Conservation (phyloP, 2,113 vertebrate species). For the Phrynocephalus versicolor region DNA sequence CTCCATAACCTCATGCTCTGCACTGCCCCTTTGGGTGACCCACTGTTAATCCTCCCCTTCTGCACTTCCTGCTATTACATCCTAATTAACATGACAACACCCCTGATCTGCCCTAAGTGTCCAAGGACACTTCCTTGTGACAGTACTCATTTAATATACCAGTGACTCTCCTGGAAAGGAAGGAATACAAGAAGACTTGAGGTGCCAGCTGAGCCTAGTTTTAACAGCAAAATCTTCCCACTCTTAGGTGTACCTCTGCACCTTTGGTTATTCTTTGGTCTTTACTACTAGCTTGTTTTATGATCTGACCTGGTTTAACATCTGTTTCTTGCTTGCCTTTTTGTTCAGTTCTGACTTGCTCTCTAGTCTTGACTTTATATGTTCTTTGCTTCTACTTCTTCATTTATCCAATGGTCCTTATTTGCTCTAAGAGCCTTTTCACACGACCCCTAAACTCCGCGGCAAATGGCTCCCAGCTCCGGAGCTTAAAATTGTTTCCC, state of each 20-base stretch:
- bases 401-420: neutral
- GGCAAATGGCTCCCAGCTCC: too few species aligned
- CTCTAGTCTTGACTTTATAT: neutral
- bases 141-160: neutral
- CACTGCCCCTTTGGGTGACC: too few species aligned
- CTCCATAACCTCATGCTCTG: too few species aligned
- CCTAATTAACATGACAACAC: too few species aligned
- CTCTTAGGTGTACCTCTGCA: neutral
- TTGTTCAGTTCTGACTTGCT: neutral
- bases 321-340: neutral
- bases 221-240: neutral
- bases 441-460: too few species aligned
- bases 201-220: neutral
- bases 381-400: neutral
- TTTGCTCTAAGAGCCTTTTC: too few species aligned
- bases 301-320: neutral
- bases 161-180: neutral
- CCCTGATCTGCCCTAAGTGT: too few species aligned
- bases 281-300: neutral
- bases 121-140: neutral
- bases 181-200: neutral
- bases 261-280: neutral
- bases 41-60: too few species aligned
- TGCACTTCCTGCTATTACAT: too few species aligned
- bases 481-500: too few species aligned